Base-by-base conservation (phyloP, 1,140 invertebrate species). In the Oreohelix idahoensis region DNA sequence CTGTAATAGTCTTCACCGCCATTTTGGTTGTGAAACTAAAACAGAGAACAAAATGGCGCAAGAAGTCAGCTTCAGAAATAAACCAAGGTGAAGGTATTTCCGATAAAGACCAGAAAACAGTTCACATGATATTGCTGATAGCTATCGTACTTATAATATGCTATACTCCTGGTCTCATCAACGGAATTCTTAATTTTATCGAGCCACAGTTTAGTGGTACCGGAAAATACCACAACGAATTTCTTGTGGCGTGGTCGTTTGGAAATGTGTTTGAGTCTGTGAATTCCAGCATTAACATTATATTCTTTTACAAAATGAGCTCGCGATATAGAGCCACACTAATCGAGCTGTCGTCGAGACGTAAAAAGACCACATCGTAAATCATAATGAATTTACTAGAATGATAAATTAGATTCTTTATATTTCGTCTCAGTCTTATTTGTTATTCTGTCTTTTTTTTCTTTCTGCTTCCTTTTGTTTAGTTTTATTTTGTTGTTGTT, bases 261-360 rank as follows among this genome's bases (percentile, higher is more conserved):
- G 77, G 35, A 11, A 58, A 49, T 42, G 32, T 79, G 1, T 79
- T 79, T 39, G 77, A 79, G 36, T 38, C 77, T 4, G 53, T 79
- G 49, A 79, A 69, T 45, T 79, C 77, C 0, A 79, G 53, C 32
- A 36, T 79, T 0, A 79, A 79, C 35, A 79, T 79, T 23, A 23
- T 79, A 32, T 36, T 79, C 23, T 79, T 26, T 35, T 69, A 66
- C 36, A 79, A 38, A 45, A 79, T 79, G 77, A 79, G 77, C 32
- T 79, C 77, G 2, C n/a, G 36, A 1, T 79, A 79, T n/a, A 58
- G 63, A 13, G 35, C 35, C 17, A 29, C 77, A 5, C 36, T 79
- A 4, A 35, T 36, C 32, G 36, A 66, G n/a, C 15, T 79, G 15
- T 63, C 53, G 15, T n/a, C 15, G 1, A 4, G 13, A 17, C 53